Evolutionary conservation across 2,797 vertebrate genomes (phyloP).

Genomic region (Melanotaenia pygmaea): DNA sequence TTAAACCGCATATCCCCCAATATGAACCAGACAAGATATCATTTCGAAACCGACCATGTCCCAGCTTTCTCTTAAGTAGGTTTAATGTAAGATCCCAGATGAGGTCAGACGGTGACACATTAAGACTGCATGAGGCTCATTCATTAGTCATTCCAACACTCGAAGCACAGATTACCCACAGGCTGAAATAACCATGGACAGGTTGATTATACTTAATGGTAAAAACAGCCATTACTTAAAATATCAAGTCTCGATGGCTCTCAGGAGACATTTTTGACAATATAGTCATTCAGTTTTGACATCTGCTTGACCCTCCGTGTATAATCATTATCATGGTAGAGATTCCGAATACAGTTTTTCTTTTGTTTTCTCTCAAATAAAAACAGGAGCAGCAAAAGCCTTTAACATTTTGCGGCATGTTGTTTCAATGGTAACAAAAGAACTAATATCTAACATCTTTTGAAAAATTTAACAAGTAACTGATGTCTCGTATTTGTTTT

Average conservation of each 20-base stretch:
- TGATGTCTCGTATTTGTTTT: conserved; percentile 65
- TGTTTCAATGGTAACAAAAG: conserved; percentile 46
- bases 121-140: conserved; percentile 30
- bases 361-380: conserved; percentile 54
- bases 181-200: conserved; percentile 45
- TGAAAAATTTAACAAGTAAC: conserved; percentile 68
- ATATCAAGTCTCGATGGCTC: conserved; percentile 35
- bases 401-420: conserved; percentile 37
- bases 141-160: conserved; percentile 51
- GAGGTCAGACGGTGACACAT: conserved; percentile 47
- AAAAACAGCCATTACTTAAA: conserved; percentile 49
- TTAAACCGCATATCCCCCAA: conserved; percentile 24
- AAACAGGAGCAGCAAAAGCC: conserved; percentile 53
- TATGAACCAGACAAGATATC: conserved; percentile 31
- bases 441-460: conserved; percentile 46
- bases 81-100: conserved; percentile 45
- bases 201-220: conserved; percentile 58
- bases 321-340: conserved; percentile 33
- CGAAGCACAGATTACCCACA: conserved; percentile 50
- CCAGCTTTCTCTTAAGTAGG: conserved; percentile 36
- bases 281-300: conserved; percentile 53
- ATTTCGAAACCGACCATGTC: conserved; percentile 20
- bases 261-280: conserved; percentile 32
- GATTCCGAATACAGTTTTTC: conserved; percentile 38
- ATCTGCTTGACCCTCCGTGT: conserved; percentile 46